Conservation (phyloP, 1,140 invertebrate genomes). For the Steinernema feltiae region DNA sequence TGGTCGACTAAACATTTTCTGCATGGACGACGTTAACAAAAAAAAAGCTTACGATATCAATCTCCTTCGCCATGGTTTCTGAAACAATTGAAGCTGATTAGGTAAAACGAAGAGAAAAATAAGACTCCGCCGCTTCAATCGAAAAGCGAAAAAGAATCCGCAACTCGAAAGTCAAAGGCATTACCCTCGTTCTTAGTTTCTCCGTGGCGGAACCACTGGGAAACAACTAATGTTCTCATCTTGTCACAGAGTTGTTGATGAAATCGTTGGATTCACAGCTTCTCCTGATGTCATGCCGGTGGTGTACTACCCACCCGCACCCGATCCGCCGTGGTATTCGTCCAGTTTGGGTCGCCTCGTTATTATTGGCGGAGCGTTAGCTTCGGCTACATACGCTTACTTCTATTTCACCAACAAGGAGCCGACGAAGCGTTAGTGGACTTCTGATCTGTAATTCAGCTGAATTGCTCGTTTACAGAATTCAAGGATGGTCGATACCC, state of each 20-base stretch:
- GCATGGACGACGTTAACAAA: background rate
- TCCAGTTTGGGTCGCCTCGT: background rate
- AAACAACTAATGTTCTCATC: no score
- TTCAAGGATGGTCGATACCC: background rate
- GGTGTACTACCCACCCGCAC: background rate
- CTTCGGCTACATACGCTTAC: constrained; percentile 25
- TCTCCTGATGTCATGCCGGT: background rate
- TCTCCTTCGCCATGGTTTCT: background rate
- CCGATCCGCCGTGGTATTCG: background rate
- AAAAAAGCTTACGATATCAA: background rate
- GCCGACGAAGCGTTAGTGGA: background rate
- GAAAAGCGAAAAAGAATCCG: no score
- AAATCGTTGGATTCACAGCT: background rate
- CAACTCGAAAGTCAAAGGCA: no score
- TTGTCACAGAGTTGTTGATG: background rate
- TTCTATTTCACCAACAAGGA: constrained; percentile 16
- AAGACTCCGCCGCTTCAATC: no score
- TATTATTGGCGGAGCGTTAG: constrained; percentile 23
- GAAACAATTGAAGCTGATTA: background rate
- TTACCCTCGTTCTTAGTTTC: no score
- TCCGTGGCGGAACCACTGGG: no score
- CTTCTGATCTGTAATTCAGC: background rate
- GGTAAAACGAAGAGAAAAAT: no score
- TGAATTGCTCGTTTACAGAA: constrained; percentile 15
- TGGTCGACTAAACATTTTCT: background rate